Conservation (phyloP, 2,113 vertebrate species). For the Syngnathus scovelli region DNA sequence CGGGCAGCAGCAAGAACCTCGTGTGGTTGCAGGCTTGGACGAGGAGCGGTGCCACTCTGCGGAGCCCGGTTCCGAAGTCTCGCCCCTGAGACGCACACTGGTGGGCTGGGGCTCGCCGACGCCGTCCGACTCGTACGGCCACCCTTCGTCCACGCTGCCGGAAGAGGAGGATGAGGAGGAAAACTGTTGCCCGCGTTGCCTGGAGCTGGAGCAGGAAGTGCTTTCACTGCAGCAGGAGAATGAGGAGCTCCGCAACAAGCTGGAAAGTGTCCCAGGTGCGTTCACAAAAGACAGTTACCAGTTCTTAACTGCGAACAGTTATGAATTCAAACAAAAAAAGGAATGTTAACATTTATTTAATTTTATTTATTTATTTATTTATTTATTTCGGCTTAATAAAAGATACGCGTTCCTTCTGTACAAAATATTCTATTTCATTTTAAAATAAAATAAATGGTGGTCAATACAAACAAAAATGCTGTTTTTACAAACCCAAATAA, state of each 20-base stretch:
- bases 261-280: constrained; percentile 92
- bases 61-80: constrained; percentile 78
- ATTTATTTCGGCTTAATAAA: too few species aligned
- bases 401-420: too few species aligned
- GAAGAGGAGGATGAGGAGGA: constrained; percentile 89
- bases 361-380: too few species aligned
- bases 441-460: too few species aligned
- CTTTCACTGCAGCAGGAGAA: constrained; percentile 97
- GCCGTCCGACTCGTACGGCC: constrained; percentile 92
- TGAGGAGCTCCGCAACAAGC: constrained; percentile 89
- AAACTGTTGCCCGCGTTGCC: constrained; percentile 90
- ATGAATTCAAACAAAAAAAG: not conserved
- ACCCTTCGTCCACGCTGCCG: constrained; percentile 92
- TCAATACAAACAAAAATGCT: too few species aligned
- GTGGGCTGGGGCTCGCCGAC: constrained; percentile 94
- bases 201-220: constrained; percentile 96
- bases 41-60: constrained; percentile 75
- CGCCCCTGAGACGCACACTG: constrained; percentile 81
- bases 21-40: constrained; percentile 55
- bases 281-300: not conserved
- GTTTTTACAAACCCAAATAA: too few species aligned
- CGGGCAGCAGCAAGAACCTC: constrained; percentile 42
- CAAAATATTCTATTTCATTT: too few species aligned
- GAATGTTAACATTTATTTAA: too few species aligned
- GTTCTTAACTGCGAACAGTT: not conserved